phyloP scores from a whole-genome alignment of 2,113 vertebrate species.

The Hippocampus guttulatus region DNA sequence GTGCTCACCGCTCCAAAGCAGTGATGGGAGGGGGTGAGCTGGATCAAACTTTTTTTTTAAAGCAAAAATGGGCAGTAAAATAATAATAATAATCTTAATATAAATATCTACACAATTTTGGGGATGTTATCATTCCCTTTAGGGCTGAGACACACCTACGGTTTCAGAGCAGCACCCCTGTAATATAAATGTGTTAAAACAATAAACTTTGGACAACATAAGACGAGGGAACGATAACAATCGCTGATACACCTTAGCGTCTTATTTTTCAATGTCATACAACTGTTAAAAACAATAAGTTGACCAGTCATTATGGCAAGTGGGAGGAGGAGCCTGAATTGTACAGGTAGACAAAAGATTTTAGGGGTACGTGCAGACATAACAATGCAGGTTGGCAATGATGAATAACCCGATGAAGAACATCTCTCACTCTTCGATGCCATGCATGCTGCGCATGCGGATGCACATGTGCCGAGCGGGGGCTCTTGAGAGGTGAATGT shows the following conservation, averaged over 20 bases:
- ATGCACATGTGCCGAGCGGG: slow-evolving; percentile 9
- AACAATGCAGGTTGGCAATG: slow-evolving; percentile 58
- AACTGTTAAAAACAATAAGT: neutral
- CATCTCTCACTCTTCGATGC: slow-evolving; percentile 29
- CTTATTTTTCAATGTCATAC: no score
- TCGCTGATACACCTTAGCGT: neutral
- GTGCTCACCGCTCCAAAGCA: no score
- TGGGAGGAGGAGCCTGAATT: neutral
- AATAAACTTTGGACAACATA: neutral
- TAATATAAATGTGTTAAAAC: neutral
- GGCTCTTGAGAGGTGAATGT: slow-evolving; percentile 3
- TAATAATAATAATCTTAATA: no score
- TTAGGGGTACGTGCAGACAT: slow-evolving; percentile 42
- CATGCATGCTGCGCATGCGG: neutral
- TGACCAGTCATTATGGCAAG: slow-evolving; percentile 1
- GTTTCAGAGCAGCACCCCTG: neutral
- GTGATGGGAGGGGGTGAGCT: no score
- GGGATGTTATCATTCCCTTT: no score
- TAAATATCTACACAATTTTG: no score
- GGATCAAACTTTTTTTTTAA: no score
- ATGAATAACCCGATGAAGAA: slow-evolving; percentile 53
- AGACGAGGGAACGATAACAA: neutral
- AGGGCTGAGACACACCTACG: no score
- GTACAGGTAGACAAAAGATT: slow-evolving; percentile 14
- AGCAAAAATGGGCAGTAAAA: no score